Evolutionary conservation across 2,113 vertebrate genomes (phyloP).

Genomic region (Anser brachyrhynchus): DNA sequence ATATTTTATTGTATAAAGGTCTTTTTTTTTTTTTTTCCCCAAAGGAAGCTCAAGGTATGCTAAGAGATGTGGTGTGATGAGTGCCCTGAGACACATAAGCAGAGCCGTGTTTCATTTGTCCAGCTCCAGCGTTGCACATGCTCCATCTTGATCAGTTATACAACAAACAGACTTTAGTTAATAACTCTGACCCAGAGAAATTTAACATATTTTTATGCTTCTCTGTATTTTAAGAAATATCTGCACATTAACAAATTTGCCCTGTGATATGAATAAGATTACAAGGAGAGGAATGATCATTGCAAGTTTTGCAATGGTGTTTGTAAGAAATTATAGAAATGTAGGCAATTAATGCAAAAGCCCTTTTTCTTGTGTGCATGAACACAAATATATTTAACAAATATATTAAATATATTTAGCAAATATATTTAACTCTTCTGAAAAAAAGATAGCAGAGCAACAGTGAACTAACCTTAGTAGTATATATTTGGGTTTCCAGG

Average conservation of each 20-base stretch:
- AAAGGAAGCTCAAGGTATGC: not conserved
- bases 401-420: not conserved
- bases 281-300: not conserved
- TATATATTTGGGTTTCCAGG: not conserved
- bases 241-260: not conserved
- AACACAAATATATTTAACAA: not conserved
- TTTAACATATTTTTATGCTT: not conserved
- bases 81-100: fast-evolving
- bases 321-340: not conserved
- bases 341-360: not conserved
- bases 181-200: not conserved
- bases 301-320: not conserved
- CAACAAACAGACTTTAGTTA: not conserved
- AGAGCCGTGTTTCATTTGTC: not conserved
- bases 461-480: not conserved
- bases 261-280: not conserved
- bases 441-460: not conserved
- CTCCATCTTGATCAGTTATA: not conserved
- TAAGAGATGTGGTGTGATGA: not conserved
- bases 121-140: not conserved
- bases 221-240: not conserved
- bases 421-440: not conserved
- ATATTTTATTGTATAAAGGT: not conserved
- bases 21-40: not conserved
- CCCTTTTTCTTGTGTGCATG: not conserved